Evolutionary conservation across 2,113 vertebrate species (phyloP).

Genomic region (Toxotes jaculatrix): DNA sequence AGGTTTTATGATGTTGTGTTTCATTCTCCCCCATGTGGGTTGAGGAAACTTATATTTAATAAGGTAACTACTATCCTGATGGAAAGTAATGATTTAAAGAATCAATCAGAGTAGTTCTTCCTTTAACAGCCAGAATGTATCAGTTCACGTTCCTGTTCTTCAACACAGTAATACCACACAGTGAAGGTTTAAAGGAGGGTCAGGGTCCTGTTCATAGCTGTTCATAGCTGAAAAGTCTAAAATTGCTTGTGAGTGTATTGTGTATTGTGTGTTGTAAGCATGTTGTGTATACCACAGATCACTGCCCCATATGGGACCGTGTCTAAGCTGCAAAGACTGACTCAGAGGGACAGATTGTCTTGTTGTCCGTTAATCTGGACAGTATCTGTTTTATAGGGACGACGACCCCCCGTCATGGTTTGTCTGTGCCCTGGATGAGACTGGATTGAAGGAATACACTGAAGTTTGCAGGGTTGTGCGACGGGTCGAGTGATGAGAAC

Average conservation of each 20-base stretch:
- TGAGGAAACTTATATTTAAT: not conserved
- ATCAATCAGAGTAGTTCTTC: not conserved
- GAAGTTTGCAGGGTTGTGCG: too few relatives aligned
- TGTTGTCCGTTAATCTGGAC: slow-evolving; percentile 33
- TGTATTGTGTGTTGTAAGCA: slow-evolving; percentile 3
- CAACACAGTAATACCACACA: slow-evolving; percentile 30
- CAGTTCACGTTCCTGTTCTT: not conserved
- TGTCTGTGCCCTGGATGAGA: slow-evolving; percentile 5
- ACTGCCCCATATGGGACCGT: slow-evolving; percentile 6
- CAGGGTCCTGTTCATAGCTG: slow-evolving; percentile 28
- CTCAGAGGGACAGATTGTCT: slow-evolving; percentile 31
- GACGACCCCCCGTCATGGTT: slow-evolving; percentile 7
- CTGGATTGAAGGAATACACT: not conserved
- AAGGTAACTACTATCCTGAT: not conserved
- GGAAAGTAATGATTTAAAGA: not conserved
- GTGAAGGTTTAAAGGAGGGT: slow-evolving; percentile 27
- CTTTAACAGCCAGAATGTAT: not conserved
- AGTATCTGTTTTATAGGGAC: slow-evolving; percentile 4
- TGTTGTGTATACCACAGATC: slow-evolving; percentile 34
- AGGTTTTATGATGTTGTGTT: too few relatives aligned
- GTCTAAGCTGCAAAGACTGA: slow-evolving; percentile 16
- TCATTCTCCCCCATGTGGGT: too few relatives aligned
- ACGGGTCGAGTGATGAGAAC: too few relatives aligned
- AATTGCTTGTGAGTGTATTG: not conserved
- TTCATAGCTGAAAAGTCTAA: too few relatives aligned